phyloP scores from a whole-genome alignment of 2,113 vertebrate species.

The Struthidea cinerea region DNA sequence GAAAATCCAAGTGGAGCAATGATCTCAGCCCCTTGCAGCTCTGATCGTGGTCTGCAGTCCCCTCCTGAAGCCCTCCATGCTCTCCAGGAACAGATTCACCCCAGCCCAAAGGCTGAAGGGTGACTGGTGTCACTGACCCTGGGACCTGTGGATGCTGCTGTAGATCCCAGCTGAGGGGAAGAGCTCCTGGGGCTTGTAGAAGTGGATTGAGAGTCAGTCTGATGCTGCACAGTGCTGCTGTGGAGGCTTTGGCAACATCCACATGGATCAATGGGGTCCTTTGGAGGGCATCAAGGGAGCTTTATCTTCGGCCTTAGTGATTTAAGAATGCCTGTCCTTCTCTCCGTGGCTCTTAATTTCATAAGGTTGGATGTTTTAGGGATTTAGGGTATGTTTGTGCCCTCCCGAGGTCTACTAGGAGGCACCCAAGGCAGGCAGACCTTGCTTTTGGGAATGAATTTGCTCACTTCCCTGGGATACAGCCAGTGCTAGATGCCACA shows the following conservation, averaged over 20 bases:
- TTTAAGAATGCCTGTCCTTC: not conserved
- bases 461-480: not conserved
- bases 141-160: not conserved
- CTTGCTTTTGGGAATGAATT: not conserved
- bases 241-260: not conserved
- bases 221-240: not conserved
- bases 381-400: not conserved
- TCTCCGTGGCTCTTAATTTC: not conserved
- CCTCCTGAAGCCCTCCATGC: not conserved
- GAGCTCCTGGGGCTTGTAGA: not conserved
- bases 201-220: not conserved
- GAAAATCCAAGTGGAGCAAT: not conserved
- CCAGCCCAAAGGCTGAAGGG: not conserved
- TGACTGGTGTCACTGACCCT: not conserved
- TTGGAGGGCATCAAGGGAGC: not conserved
- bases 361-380: not conserved
- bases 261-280: too few relatives aligned
- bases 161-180: not conserved
- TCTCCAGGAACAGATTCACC: not conserved
- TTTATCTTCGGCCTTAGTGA: not conserved
- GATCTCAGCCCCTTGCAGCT: not conserved
- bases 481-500: not conserved
- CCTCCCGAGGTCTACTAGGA: not conserved
- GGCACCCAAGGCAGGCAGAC: not conserved
- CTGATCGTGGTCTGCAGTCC: accelerated